Conservation (phyloP, 2,113 vertebrate genomes). For the Myocastor coypus region DNA sequence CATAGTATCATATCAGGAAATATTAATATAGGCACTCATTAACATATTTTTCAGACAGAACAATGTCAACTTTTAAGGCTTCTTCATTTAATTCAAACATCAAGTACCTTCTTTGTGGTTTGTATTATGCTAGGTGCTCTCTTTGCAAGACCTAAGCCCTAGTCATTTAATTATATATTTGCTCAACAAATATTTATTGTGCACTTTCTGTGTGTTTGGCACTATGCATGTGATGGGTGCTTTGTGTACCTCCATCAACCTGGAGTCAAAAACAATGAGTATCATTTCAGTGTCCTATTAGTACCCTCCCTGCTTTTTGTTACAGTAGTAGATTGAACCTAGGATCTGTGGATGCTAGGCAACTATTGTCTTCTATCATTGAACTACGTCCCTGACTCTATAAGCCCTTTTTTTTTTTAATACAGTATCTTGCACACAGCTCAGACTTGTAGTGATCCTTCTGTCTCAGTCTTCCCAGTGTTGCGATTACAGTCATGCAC, state of each 20-base stretch:
- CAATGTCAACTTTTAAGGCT: conserved; percentile 52
- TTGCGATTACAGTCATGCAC: no score
- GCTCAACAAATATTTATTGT: neutral
- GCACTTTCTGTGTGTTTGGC: neutral
- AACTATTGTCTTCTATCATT: neutral
- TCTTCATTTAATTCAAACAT: conserved; percentile 59
- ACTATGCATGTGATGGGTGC: neutral
- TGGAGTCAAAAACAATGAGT: neutral
- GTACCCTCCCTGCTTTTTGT: neutral
- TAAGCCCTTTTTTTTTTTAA: neutral
- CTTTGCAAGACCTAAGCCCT: conserved; percentile 14
- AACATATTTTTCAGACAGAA: conserved; percentile 78
- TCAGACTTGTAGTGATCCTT: no score
- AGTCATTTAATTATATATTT: neutral
- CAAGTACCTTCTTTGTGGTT: neutral
- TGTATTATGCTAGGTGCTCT: neutral
- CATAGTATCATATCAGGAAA: conserved; percentile 44
- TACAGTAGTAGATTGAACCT: neutral
- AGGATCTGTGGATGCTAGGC: neutral
- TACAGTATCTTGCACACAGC: no score
- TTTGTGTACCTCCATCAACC: neutral
- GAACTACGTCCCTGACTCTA: neutral
- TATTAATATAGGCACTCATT: conserved; percentile 61
- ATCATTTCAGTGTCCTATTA: neutral
- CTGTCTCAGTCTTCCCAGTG: no score